These are phyloP conservation scores for Eurystomus glaucurus DNA, from an alignment of 2,797 vertebrate species.

Conservation along the genomic window DNA sequence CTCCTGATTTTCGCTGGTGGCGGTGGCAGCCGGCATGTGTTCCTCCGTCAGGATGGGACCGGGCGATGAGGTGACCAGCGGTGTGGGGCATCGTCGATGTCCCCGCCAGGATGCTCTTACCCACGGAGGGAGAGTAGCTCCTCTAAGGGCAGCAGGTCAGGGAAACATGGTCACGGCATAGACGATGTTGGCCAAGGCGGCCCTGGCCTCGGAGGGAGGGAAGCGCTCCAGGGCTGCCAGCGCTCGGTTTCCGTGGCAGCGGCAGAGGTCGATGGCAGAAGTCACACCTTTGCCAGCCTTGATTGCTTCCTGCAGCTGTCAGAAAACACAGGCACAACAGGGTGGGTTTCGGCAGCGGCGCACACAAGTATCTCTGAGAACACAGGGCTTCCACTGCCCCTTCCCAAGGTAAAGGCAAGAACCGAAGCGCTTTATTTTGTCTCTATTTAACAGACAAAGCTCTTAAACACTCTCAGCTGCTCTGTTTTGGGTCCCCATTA, in stretches of 20 bases:
- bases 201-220: constrained; percentile 95
- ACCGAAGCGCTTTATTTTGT: neutral
- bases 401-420: neutral
- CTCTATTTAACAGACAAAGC: neutral
- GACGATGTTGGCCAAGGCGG: constrained; percentile 97
- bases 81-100: fast-evolving
- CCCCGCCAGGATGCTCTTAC: fast-evolving
- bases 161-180: constrained; percentile 92
- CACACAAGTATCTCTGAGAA: neutral
- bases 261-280: constrained; percentile 94
- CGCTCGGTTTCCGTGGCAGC: constrained; percentile 95
- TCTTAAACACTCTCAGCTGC: neutral
- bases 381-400: neutral
- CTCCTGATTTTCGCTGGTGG: constrained; percentile 59
- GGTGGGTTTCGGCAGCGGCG: constrained; percentile 47
- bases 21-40: neutral
- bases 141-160: constrained; percentile 67
- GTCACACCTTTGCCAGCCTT: constrained; percentile 94
- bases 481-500: neutral
- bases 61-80: neutral
- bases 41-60: neutral
- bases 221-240: constrained; percentile 94
- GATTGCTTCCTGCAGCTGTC: constrained; percentile 92
- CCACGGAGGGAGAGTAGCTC: constrained; percentile 9
- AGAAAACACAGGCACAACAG: constrained; percentile 79